Evolutionary conservation across 2,888 invertebrate species (phyloP), one percentile per base, ranked within the genome.

Genomic region (Drosophila austrosaltans): DNA sequence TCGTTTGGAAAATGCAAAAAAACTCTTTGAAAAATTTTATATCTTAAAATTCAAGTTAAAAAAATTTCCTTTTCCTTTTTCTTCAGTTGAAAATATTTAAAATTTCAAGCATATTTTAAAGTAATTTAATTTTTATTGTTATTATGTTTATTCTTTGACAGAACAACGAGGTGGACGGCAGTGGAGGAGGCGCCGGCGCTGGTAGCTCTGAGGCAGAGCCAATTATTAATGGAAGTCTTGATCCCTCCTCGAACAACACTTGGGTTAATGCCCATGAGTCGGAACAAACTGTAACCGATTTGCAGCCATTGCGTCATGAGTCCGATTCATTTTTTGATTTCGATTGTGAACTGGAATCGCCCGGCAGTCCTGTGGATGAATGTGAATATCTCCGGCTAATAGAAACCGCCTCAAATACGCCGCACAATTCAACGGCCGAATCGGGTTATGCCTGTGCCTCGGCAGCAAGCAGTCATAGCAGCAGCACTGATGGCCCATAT

Each of bases 361-460:
- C 96, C 0, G 94, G 94, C 60, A 96, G 96, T 79, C 96, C 96
- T 0, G 94, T 94, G 59, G 96, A 95, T 76, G 94, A 94, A 79
- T 92, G 93, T 76, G 95, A 95, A 90, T 93, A 93, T 69, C 93
- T 93, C 69, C 90, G 92, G 74, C 85, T 93, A 58, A 92, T 93
- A 85, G 93, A 88, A 92, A 94, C 93, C 81, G 93, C 93, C 81
- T 93, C 94, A 79, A 93, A 93, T 74, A 93, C 93, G 72, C 92
- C 93, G 30, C 94, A 93, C 76, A 92, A 91, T 72, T 92, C 90
- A 81, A 93, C 90, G 70, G 90, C 90, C 80, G 94, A 93, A 69
- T 93, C 93, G 1, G 93, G 93, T 25, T 93, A 92, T 88, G 92
- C 94, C 2, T 94, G 94, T 75, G 94, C 93, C 10, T 91, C 92